These are phyloP conservation scores for Drosophila ezoana DNA, from an alignment of 2,888 invertebrate genomes.

Conservation along the genomic window DNA sequence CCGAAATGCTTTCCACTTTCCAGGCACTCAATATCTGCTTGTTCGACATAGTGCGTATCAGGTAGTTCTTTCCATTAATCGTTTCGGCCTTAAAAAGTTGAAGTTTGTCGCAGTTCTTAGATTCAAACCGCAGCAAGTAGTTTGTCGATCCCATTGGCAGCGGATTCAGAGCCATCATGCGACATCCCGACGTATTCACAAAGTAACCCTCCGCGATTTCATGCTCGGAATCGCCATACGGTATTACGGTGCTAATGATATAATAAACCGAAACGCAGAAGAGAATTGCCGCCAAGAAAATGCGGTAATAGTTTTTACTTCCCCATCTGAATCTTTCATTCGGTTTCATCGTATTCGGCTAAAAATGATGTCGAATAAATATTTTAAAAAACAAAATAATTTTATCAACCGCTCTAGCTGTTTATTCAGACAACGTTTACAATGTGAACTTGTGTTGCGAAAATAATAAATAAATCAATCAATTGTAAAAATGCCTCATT, in stretches of 20 bases:
- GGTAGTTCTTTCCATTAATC: background rate
- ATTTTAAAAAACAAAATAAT: no score
- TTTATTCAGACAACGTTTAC: constrained; percentile 6
- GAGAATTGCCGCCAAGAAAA: constrained; percentile 6
- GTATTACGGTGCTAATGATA: background rate
- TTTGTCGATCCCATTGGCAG: background rate
- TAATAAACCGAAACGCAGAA: constrained; percentile 14
- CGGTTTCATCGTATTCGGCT: background rate
- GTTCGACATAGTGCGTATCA: constrained; percentile 59
- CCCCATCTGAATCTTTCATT: background rate
- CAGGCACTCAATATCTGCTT: constrained; percentile 83
- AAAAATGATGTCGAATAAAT: background rate
- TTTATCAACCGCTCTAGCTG: background rate
- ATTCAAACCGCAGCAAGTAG: background rate
- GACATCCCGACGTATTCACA: constrained; percentile 52
- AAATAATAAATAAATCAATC: background rate
- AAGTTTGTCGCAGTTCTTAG: constrained; percentile 2
- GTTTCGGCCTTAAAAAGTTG: constrained; percentile 27
- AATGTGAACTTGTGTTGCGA: constrained; percentile 6
- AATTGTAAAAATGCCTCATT: no score
- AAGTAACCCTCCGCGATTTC: constrained; percentile 25
- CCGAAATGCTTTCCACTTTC: background rate
- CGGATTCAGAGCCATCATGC: constrained; percentile 30
- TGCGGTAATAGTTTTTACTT: background rate
- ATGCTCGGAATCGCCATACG: background rate